Evolutionary conservation across 2,888 invertebrate species (phyloP).

Genomic region (Priocnemis perturbator): DNA sequence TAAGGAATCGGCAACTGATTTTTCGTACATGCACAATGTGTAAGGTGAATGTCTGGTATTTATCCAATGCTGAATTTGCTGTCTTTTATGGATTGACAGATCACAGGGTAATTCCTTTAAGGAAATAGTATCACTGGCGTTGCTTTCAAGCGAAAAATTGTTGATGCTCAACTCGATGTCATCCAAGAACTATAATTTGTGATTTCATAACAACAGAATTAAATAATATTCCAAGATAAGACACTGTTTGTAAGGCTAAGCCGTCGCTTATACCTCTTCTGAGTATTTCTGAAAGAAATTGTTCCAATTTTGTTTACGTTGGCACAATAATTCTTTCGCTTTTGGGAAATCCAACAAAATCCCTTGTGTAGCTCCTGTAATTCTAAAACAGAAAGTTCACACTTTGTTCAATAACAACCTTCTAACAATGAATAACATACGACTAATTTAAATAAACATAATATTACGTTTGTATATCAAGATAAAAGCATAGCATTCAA

Average conservation of each 20-base stretch:
- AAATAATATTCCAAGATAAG: not conserved
- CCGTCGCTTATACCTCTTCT: constrained; percentile 40
- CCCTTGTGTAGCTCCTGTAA: constrained; percentile 9
- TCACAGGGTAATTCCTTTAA: constrained; percentile 27
- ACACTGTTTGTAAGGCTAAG: not conserved
- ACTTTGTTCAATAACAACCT: constrained; percentile 13
- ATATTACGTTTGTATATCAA: no score
- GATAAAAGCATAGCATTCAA: no score
- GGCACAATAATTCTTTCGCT: constrained; percentile 38
- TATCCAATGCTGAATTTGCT: constrained; percentile 63
- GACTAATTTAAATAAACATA: no score
- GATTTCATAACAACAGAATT: not conserved
- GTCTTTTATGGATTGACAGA: constrained; percentile 51
- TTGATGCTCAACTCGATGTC: constrained; percentile 43
- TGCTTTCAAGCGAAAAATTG: constrained; percentile 33
- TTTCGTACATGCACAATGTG: no score
- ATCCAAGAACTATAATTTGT: constrained; percentile 42
- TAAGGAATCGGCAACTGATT: constrained; percentile 38
- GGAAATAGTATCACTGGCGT: constrained; percentile 11
- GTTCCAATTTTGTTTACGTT: constrained; percentile 53
- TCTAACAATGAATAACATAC: constrained; percentile 24
- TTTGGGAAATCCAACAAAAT: constrained; percentile 21
- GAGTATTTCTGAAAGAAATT: constrained; percentile 57
- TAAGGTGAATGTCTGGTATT: constrained; percentile 62
- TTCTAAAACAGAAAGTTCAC: constrained; percentile 16